Conservation (phyloP, 2,113 vertebrate species). For the Ivindomyrus marchei region DNA sequence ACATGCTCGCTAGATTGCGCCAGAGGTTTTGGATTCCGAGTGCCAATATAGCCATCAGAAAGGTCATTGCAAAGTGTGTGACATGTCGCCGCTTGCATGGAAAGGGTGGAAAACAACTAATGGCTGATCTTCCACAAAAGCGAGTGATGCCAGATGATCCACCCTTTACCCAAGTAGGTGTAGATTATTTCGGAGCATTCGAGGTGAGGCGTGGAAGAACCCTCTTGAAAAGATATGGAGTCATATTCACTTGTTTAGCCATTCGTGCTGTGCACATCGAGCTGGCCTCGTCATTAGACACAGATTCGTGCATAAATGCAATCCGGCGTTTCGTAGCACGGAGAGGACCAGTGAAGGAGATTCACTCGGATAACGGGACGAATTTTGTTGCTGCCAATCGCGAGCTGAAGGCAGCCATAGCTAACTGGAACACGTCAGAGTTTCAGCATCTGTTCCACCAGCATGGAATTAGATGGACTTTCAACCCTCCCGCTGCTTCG, state of each 20-base stretch:
- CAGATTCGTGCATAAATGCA: not conserved
- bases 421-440: not conserved
- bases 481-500: not conserved
- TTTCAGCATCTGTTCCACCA: too few species aligned
- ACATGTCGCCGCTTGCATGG: not conserved
- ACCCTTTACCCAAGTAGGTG: not conserved
- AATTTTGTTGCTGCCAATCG: not conserved
- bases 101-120: not conserved
- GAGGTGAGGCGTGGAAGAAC: not conserved
- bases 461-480: too few species aligned
- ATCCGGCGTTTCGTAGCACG: not conserved
- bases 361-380: not conserved
- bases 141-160: not conserved
- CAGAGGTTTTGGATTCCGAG: not conserved
- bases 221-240: not conserved
- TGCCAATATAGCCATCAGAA: not conserved
- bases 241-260: not conserved
- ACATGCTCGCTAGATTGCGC: not conserved
- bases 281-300: not conserved
- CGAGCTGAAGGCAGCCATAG: not conserved
- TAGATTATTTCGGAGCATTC: not conserved
- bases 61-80: not conserved
- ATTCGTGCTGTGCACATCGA: not conserved
- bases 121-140: not conserved
- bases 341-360: not conserved